These are phyloP conservation scores for Merluccius polli DNA, from an alignment of 2,797 vertebrate genomes.

Conservation along the genomic window DNA sequence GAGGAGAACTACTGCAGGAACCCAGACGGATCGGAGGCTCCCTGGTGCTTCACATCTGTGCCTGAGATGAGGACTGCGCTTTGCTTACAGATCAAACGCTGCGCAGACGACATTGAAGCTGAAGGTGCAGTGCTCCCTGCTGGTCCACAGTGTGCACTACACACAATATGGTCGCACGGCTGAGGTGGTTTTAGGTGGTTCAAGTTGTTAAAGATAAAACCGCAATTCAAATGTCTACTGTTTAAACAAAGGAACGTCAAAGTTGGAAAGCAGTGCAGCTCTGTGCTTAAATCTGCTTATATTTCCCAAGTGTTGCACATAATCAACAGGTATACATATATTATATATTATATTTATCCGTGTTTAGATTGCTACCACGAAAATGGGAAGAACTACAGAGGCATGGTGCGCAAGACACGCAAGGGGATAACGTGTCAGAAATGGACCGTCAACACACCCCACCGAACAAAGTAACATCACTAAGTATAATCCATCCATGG, in stretches of 20 bases:
- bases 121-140: conserved; percentile 70
- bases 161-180: not conserved
- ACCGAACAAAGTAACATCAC: conserved; percentile 76
- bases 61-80: conserved; percentile 80
- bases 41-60: conserved; percentile 91
- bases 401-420: conserved; percentile 85
- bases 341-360: not conserved
- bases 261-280: not conserved
- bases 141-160: conserved; percentile 3
- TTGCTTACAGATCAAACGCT: conserved; percentile 94
- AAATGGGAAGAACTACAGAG: conserved; percentile 81
- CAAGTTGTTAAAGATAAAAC: not conserved
- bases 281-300: not conserved
- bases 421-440: conserved; percentile 90
- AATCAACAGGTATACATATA: not conserved
- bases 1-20: conserved; percentile 96
- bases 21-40: conserved; percentile 92
- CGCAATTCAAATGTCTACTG: not conserved
- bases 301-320: not conserved
- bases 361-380: conserved; percentile 80
- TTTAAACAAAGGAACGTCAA: not conserved
- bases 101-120: conserved; percentile 80
- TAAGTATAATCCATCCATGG: not conserved
- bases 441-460: conserved; percentile 83
- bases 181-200: not conserved